A percentile compares a stretch with the other conserved stretches of the same genome.
Evolutionary conservation across 2,888 invertebrate species (phyloP).

Genomic region (Mallateleia sp.): DNA sequence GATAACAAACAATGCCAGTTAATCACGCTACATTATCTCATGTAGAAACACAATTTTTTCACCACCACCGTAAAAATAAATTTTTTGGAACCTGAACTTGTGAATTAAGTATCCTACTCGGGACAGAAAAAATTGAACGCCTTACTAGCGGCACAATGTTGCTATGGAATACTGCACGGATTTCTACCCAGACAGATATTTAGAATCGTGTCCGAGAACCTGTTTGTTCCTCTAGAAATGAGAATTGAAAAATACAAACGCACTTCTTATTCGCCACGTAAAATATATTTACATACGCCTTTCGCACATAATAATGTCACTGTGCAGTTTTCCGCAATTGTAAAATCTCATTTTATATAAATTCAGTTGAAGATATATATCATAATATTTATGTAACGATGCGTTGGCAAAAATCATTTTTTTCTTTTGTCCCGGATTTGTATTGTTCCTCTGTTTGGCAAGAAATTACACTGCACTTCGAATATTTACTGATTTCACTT

Average conservation of each 20-base stretch:
- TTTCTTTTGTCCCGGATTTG: neutral
- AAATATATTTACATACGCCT: conserved; percentile 21
- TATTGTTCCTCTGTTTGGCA: neutral
- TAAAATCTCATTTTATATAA: neutral
- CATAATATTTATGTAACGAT: neutral
- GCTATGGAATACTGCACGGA: conserved; percentile 20
- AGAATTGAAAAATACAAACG: conserved; percentile 14
- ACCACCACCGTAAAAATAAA: neutral
- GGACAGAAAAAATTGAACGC: neutral
- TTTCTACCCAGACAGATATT: conserved; percentile 31
- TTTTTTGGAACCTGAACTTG: neutral
- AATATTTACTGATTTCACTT: conserved; percentile 27
- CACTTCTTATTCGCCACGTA: conserved; percentile 10
- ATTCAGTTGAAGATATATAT: neutral
- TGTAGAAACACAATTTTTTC: neutral
- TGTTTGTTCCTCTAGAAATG: conserved; percentile 52
- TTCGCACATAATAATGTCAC: conserved; percentile 17
- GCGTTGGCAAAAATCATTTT: neutral
- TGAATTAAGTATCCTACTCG: neutral
- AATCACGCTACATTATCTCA: neutral
- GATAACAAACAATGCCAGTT: neutral
- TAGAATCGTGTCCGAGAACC: conserved; percentile 43
- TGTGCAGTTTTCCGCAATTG: conserved; percentile 14
- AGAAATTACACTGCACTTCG: neutral
- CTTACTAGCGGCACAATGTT: conserved; percentile 18